These are phyloP conservation scores for Montipora capitata DNA, from an alignment of 92 coral and sea anemone genomes.

Conservation along the genomic window DNA sequence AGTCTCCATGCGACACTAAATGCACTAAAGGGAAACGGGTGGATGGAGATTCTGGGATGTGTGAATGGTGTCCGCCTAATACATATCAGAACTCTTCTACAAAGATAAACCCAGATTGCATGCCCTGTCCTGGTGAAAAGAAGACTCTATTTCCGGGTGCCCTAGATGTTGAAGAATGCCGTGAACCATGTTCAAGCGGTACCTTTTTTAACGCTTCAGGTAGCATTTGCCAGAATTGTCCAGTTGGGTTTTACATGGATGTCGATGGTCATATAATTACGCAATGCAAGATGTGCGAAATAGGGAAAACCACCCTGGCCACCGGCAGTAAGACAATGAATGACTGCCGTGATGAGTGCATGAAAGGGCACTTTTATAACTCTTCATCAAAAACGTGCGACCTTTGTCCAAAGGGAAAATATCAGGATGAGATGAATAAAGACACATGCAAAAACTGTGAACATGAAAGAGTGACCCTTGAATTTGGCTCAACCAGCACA, in stretches of 20 bases:
- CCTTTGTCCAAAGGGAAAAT: constrained; percentile 64
- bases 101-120: constrained; percentile 59
- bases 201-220: constrained; percentile 44
- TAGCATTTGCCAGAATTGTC: constrained; percentile 56
- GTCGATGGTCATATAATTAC: constrained; percentile 35
- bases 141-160: constrained; percentile 75
- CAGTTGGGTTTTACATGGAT: constrained; percentile 72
- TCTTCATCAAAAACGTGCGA: constrained; percentile 36
- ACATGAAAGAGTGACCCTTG: constrained; percentile 48
- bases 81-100: constrained; percentile 67
- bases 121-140: constrained; percentile 64
- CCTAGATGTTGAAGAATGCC: constrained; percentile 56
- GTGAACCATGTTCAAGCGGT: constrained; percentile 70
- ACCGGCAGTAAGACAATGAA: constrained; percentile 43
- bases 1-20: constrained; percentile 45
- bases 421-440: constrained; percentile 72
- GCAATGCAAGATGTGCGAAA: constrained; percentile 61
- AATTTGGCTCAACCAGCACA: constrained; percentile 29
- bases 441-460: constrained; percentile 64
- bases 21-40: constrained; percentile 75
- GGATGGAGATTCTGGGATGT: constrained; percentile 49
- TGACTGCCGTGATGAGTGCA: constrained; percentile 66
- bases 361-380: constrained; percentile 65
- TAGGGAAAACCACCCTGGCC: constrained; percentile 46
- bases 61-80: constrained; percentile 79